phyloP scores from a whole-genome alignment of 2,797 vertebrate genomes.

The Sternotherus odoratus region DNA sequence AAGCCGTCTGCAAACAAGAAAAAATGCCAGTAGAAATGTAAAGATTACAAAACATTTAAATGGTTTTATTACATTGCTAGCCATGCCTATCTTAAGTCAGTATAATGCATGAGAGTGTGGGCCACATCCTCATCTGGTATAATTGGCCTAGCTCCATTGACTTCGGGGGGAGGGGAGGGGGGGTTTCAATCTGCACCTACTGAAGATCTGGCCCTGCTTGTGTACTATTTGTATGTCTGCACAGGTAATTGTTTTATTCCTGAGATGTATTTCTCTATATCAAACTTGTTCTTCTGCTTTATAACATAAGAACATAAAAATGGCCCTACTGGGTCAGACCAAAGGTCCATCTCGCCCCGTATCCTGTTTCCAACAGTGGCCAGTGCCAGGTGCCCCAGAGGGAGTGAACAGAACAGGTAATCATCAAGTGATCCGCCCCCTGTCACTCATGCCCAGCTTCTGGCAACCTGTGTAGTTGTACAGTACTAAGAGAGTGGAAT shows the following conservation, averaged over 20 bases:
- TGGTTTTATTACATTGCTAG: background rate
- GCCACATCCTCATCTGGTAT: background rate
- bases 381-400: background rate
- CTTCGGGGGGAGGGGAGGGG: background rate
- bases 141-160: background rate
- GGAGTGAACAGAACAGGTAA: too few species aligned
- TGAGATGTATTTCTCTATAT: fast-evolving
- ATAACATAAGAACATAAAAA: background rate
- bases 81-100: background rate
- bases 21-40: background rate
- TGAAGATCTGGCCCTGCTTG: background rate
- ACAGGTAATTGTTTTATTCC: background rate
- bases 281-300: background rate
- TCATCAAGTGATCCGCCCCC: too few species aligned
- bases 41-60: background rate
- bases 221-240: background rate
- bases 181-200: background rate
- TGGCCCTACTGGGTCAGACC: background rate
- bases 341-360: background rate
- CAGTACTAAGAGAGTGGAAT: background rate
- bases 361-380: background rate
- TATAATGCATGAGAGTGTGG: background rate
- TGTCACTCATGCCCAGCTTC: too few species aligned
- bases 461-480: too few species aligned
- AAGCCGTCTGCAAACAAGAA: background rate